Percentiles rank a stretch among this genome's conserved stretches.
phyloP scores from a whole-genome alignment of 2,888 invertebrate genomes.

The Drosophila kuntzei region DNA sequence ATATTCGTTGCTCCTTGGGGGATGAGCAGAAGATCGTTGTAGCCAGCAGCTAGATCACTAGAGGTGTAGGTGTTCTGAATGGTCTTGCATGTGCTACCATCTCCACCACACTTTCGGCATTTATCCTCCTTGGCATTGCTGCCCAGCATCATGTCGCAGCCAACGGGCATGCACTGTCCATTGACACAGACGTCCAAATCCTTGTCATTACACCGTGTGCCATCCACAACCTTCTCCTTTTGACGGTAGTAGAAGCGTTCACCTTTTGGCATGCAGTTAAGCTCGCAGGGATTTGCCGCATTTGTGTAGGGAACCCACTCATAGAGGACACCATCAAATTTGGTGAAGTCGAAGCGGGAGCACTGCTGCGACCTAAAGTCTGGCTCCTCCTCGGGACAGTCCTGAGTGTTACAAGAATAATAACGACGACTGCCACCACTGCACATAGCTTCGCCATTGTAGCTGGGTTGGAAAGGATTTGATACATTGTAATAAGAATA shows the following conservation, averaged over 20 bases:
- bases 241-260: constrained; percentile 97
- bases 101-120: constrained; percentile 96
- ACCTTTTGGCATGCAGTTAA: constrained; percentile 97
- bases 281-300: constrained; percentile 95
- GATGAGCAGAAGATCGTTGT: constrained; percentile 95
- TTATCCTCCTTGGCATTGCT: constrained; percentile 94
- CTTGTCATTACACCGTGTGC: constrained; percentile 93
- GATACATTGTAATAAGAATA: background rate
- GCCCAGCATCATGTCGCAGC: constrained; percentile 97
- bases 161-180: constrained; percentile 96
- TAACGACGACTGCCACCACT: constrained; percentile 92
- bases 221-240: constrained; percentile 92
- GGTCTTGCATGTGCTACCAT: constrained; percentile 94
- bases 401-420: constrained; percentile 96
- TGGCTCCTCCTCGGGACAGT: constrained; percentile 91
- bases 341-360: constrained; percentile 91
- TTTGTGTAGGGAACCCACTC: constrained; percentile 96
- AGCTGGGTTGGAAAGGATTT: constrained; percentile 85
- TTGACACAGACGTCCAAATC: constrained; percentile 96
- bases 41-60: constrained; percentile 92
- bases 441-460: constrained; percentile 89
- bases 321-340: constrained; percentile 93
- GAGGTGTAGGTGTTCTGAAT: constrained; percentile 90
- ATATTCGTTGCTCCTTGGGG: constrained; percentile 98
- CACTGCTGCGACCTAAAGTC: constrained; percentile 97